These are phyloP conservation scores for Odocoileus hemionus DNA, from an alignment of 2,113 vertebrate genomes.

Conservation along the genomic window DNA sequence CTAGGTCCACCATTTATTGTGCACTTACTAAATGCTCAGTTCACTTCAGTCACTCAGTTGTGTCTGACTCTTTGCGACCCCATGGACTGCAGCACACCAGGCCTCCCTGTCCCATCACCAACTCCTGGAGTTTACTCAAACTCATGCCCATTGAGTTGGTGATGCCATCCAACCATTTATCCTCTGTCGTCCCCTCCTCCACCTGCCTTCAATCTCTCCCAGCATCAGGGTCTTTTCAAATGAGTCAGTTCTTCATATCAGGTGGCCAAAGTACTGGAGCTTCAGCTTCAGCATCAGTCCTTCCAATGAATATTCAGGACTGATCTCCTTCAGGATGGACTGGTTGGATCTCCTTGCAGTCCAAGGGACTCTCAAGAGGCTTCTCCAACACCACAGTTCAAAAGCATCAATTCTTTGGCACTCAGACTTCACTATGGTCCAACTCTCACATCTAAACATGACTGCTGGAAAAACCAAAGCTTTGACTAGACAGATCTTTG, in stretches of 20 bases:
- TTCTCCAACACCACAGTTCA: background rate
- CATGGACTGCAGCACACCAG: background rate
- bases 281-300: background rate
- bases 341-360: background rate
- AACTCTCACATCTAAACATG: background rate
- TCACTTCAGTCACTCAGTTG: accelerated
- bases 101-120: background rate
- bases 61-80: background rate
- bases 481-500: background rate
- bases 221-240: background rate
- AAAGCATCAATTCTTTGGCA: background rate
- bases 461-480: background rate
- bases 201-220: background rate
- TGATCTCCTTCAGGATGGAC: background rate
- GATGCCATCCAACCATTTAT: background rate
- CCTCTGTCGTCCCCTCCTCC: background rate
- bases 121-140: background rate
- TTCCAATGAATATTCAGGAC: background rate
- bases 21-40: background rate
- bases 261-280: background rate
- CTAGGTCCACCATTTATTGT: background rate
- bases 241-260: background rate
- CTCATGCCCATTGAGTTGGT: background rate
- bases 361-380: background rate
- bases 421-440: background rate